These are phyloP conservation scores for Ridgeia piscesae DNA, from an alignment of 1,140 invertebrate genomes.

Conservation along the genomic window DNA sequence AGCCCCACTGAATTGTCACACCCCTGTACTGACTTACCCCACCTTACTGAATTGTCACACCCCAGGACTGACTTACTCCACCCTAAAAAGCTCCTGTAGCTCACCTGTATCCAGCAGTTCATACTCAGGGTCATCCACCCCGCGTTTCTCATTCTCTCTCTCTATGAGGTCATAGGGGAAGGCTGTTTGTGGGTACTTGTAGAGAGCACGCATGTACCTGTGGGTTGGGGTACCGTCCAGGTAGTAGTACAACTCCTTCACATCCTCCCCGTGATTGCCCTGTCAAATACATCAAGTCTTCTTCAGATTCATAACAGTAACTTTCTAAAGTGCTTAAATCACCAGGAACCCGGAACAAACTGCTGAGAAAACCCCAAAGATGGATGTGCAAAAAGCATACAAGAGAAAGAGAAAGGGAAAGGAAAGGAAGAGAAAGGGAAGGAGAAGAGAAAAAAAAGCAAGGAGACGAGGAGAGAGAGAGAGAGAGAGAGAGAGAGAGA, in stretches of 20 bases:
- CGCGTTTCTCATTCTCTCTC: slow-evolving; percentile 44
- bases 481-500: too few species aligned
- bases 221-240: slow-evolving; percentile 56
- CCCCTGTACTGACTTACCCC: neutral
- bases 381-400: too few species aligned
- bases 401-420: too few species aligned
- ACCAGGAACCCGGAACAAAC: too few species aligned
- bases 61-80: neutral
- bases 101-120: slow-evolving; percentile 56
- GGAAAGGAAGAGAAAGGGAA: too few species aligned
- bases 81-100: neutral
- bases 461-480: too few species aligned
- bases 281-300: slow-evolving; percentile 31
- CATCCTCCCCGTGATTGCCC: slow-evolving; percentile 61
- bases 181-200: slow-evolving; percentile 57
- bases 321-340: too few species aligned
- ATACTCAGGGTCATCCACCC: slow-evolving; percentile 48
- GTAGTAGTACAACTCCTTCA: slow-evolving; percentile 60
- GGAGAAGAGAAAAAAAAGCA: too few species aligned
- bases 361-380: too few species aligned
- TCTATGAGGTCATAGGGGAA: slow-evolving; percentile 54
- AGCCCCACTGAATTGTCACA: too few species aligned
- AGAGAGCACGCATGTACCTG: slow-evolving; percentile 58
- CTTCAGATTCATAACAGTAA: too few species aligned
- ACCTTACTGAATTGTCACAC: too few species aligned